Base-by-base conservation (phyloP, 2,113 vertebrate species). In the Nothoprocta perdicaria region DNA sequence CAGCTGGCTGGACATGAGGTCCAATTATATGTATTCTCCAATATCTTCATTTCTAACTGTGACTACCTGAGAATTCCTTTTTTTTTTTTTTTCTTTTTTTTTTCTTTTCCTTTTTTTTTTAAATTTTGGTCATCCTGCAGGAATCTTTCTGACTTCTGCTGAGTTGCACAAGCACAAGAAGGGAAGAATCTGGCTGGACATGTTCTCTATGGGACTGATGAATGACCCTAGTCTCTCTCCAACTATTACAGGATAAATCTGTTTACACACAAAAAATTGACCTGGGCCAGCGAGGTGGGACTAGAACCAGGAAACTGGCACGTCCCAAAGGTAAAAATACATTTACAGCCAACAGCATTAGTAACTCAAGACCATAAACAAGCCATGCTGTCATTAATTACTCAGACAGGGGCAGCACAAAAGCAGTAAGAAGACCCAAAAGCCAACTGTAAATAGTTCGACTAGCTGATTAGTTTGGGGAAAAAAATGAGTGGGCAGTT, bases 321-420 rank as follows among this genome's bases (percentile, higher is more conserved):
- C 2, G 95, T 96, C 96, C 96, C 96, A 96, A 94, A 96, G 96
- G 96, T 95, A 96, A 92, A 96, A 97, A 96, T 80, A 73, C 94
- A 96, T 96, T 97, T 97, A 81, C 94, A 97, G 94, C 95, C 93
- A 93, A 95, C 86, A 96, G 90, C 90, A 96, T 96, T 97, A 96
- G 97, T 97, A 96, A 97, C 92, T 90, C 96, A 95, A 97, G 93
- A 94, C 96, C 94, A 96, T 95, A 97, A 97, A 97, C 96, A 97
- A 96, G 84, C 72, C 90, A 74, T 16, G 4, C 84, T 84, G 65
- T 87, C 96, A 97, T 97, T 97, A 97, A 97, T 97, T 97, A 97
- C 96, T 88, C 94, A 86, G 97, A 97, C 95, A 97, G 91, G 90
- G 96, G 95, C 94, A 97, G 95, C 89, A 0, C 95, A 92, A 94